A percentile compares a stretch with the other conserved stretches of the same genome.
phyloP scores from a whole-genome alignment of 2,113 vertebrate species.

The Lamprologus speciosus region DNA sequence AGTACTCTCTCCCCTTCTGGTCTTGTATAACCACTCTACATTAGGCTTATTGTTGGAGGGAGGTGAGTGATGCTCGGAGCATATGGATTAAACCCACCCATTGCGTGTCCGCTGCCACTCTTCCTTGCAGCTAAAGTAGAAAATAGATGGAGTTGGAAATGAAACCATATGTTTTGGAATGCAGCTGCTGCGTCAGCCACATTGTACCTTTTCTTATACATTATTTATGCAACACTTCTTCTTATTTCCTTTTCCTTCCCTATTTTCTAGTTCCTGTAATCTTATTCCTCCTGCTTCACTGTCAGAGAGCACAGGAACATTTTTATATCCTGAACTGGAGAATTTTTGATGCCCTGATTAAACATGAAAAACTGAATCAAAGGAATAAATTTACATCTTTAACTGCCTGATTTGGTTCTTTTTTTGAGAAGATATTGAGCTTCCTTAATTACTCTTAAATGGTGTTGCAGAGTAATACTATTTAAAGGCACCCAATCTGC shows the following conservation, averaged over 20 bases:
- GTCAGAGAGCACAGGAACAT: not conserved
- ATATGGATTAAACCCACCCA: conserved; percentile 17
- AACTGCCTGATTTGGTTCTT: not conserved
- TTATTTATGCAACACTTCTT: conserved; percentile 37
- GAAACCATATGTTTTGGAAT: conserved; percentile 4
- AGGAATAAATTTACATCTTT: not conserved
- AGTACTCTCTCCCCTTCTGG: not conserved
- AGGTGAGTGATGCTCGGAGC: conserved; percentile 12
- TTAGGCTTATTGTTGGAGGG: conserved; percentile 26
- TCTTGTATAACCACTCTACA: not conserved
- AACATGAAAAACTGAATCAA: conserved; percentile 22
- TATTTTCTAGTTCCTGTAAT: not conserved
- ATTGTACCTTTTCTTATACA: conserved; percentile 12
- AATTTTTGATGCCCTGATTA: conserved; percentile 11
- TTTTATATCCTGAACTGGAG: not conserved
- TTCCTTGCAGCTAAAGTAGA: not conserved
- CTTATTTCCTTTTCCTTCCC: not conserved
- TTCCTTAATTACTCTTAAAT: not conserved
- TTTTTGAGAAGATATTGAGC: not conserved
- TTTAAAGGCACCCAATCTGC: not conserved
- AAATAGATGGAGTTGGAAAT: conserved; percentile 30
- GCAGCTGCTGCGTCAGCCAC: conserved; percentile 44
- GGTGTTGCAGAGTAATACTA: not conserved
- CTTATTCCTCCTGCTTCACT: not conserved
- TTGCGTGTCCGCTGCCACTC: not conserved